Evolutionary conservation across 2,888 invertebrate species (phyloP), one percentile per base, ranked within the genome.

Genomic region (Nemotelus pantherinus): DNA sequence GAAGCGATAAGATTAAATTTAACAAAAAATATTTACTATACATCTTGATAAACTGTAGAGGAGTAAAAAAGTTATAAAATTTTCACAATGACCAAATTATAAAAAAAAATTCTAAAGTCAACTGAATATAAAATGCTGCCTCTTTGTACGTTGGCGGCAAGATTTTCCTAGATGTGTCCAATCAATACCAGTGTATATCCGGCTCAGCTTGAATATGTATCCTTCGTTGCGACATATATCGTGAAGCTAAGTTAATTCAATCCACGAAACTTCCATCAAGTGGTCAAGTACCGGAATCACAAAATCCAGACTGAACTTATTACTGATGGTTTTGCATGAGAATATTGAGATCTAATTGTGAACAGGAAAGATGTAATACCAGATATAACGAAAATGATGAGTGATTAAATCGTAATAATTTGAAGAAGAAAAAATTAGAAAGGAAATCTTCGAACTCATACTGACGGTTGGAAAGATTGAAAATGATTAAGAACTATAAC

Each of bases 321-420:
- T 60, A 7, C 43, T 63, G 74, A 74, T 74, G 74, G 48, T 74
- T 60, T 25, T 55, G 63, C 74, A 74, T 48, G 74, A 60, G 74
- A 63, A 74, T 74, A 74, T 74, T 71, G 25, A 63, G 63, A 10
- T n/a, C 5, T 39, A 48, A 48, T 74, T 74, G 74, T 74, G 74
- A 10, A 6, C 39, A 2, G 74, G 60, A 43, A 39, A 48, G 3
- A 39, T 9, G 39, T 43, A 6, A 25, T 44, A 72, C 10, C 74
- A 63, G n/a, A 39, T 41, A 63, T 47, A 50, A 74, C 63, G 74
- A 9, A 57, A 72, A 55, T 2, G n/a, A 55, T 43, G 9, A 9
- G 45, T 63, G 41, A 10, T 5, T 63, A 43, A 63, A 39, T 41
- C 10, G 5, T 63, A 10, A 63, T 25, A 25, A 25, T 25, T 25